A percentile compares a stretch with the other conserved stretches of the same genome.
Evolutionary conservation across 1,140 invertebrate genomes (phyloP).

Genomic region (Bradynema listronoti): DNA sequence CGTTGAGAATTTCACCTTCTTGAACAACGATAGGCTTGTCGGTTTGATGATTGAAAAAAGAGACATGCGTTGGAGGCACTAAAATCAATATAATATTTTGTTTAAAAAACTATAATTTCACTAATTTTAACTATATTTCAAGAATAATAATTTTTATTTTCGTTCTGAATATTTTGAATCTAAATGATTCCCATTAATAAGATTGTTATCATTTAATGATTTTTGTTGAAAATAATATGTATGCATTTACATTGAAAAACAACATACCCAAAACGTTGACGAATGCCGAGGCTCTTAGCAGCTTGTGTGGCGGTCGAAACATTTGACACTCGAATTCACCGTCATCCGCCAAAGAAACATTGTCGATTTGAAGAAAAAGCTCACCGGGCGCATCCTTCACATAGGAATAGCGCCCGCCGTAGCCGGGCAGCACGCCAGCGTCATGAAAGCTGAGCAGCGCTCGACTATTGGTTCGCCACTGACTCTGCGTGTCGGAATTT

Average conservation of each 20-base stretch:
- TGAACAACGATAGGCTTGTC: constrained; percentile 29
- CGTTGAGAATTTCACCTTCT: constrained; percentile 34
- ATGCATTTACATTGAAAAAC: constrained; percentile 10
- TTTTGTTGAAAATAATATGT: constrained; percentile 5
- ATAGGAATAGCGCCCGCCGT: constrained; percentile 38
- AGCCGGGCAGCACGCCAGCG: constrained; percentile 24
- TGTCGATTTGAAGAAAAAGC: constrained; percentile 36
- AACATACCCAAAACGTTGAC: constrained; percentile 40
- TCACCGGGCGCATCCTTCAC: constrained; percentile 32
- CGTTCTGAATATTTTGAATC: neutral
- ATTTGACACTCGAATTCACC: constrained; percentile 42
- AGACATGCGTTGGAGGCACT: constrained; percentile 37
- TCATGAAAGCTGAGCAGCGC: constrained; percentile 28
- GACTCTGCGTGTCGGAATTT: constrained; percentile 26
- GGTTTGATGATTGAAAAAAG: constrained; percentile 35
- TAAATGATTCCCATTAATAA: too few species aligned
- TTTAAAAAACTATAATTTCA: neutral
- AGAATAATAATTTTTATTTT: neutral
- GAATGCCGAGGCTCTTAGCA: constrained; percentile 29
- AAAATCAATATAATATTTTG: constrained; percentile 10
- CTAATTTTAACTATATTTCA: neutral
- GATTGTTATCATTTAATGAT: too few species aligned
- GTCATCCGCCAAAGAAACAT: constrained; percentile 34
- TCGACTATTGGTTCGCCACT: constrained; percentile 35
- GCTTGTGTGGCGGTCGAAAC: constrained; percentile 15